Percentiles rank a stretch among this genome's conserved stretches.
phyloP scores from a whole-genome alignment of 2,113 vertebrate species.

The Bubalus kerabau region DNA sequence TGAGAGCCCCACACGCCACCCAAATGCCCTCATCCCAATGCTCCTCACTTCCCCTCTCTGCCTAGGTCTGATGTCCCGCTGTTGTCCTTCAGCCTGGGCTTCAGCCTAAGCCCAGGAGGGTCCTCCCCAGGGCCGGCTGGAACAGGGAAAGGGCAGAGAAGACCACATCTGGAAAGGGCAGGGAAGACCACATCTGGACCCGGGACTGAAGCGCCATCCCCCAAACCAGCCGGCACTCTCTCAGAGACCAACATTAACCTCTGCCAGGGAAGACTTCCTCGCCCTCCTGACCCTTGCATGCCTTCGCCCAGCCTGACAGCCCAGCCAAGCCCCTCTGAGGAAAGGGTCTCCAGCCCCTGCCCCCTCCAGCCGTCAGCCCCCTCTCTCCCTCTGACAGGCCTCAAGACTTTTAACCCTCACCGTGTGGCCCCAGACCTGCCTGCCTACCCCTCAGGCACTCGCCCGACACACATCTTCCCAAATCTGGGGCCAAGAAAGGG shows the following conservation, averaged over 20 bases:
- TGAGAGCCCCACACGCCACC: not conserved
- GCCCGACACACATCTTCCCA: not conserved
- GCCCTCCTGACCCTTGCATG: constrained; percentile 66
- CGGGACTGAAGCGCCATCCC: constrained; percentile 4
- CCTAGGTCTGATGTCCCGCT: not conserved
- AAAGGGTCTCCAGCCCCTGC: not conserved
- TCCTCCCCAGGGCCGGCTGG: not conserved
- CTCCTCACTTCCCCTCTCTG: not conserved
- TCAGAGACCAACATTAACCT: not conserved
- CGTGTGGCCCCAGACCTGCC: not conserved
- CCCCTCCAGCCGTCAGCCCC: not conserved
- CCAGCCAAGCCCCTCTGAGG: not conserved
- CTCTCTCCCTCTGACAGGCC: not conserved
- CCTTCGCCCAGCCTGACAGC: not conserved
- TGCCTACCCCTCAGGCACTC: not conserved
- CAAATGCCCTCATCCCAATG: not conserved
- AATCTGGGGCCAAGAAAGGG: not conserved
- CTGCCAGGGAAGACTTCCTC: constrained; percentile 43
- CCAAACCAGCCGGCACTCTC: constrained; percentile 34
- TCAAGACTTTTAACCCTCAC: not conserved
- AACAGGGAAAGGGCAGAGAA: not conserved
- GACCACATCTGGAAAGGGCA: constrained; percentile 59
- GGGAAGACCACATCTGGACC: constrained; percentile 61
- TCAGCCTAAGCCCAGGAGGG: not conserved
- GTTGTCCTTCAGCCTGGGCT: not conserved